phyloP scores from a whole-genome alignment of 2,888 invertebrate species.

The Limenitis camilla region DNA sequence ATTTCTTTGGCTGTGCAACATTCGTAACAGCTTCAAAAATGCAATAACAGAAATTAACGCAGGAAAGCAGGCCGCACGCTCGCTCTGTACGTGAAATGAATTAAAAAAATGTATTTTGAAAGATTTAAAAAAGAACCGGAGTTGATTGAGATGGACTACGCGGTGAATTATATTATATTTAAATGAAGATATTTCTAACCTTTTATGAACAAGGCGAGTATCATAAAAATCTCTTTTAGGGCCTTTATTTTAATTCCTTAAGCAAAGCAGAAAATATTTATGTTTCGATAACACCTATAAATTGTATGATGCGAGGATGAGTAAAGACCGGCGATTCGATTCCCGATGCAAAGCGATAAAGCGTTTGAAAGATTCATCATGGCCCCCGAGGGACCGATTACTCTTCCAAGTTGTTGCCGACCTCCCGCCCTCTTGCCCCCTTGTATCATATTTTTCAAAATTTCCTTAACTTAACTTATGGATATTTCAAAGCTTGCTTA shows the following conservation, averaged over 20 bases:
- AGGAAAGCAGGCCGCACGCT: not conserved
- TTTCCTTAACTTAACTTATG: slow-evolving; percentile 44
- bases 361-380: slow-evolving; percentile 71
- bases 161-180: no score
- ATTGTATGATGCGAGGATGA: slow-evolving; percentile 23
- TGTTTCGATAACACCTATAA: slow-evolving; percentile 20
- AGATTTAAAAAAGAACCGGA: not conserved
- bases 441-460: slow-evolving; percentile 71
- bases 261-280: slow-evolving; percentile 10
- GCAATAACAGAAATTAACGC: slow-evolving; percentile 9
- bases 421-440: slow-evolving; percentile 48
- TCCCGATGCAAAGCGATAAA: slow-evolving; percentile 65
- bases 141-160: not conserved
- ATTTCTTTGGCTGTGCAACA: slow-evolving; percentile 3
- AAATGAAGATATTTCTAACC: not conserved
- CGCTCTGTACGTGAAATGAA: not conserved
- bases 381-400: slow-evolving; percentile 60
- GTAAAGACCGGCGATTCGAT: slow-evolving; percentile 53
- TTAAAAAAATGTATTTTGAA: not conserved
- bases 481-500: slow-evolving; percentile 39
- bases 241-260: slow-evolving; percentile 6
- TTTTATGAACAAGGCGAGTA: not conserved
- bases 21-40: slow-evolving; percentile 9
- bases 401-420: slow-evolving; percentile 61
- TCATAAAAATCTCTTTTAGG: not conserved